These are phyloP conservation scores for Lamellibrachia columna DNA, from an alignment of 2,888 invertebrate species.

Conservation along the genomic window DNA sequence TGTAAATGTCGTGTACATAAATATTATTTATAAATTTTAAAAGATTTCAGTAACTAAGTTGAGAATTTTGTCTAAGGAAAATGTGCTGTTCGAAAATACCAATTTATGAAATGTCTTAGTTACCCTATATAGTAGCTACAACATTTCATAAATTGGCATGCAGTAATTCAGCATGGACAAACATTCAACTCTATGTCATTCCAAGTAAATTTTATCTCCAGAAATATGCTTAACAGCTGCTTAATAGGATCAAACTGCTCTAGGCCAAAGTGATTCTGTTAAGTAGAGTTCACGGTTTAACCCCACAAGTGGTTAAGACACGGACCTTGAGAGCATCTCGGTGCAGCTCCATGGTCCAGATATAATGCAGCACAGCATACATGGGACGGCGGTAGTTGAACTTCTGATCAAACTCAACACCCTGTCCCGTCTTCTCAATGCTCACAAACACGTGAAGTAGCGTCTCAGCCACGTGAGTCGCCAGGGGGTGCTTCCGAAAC, in stretches of 20 bases:
- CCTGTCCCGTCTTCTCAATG: conserved; percentile 96
- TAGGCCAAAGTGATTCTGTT: background rate
- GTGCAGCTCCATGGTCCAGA: conserved; percentile 87
- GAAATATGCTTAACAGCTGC: background rate
- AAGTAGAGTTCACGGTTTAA: background rate
- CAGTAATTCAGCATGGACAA: too few relatives aligned
- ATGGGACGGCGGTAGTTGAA: conserved; percentile 95
- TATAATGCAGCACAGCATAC: conserved; percentile 90
- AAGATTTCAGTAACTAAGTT: too few relatives aligned
- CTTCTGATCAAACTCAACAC: conserved; percentile 95
- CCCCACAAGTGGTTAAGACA: background rate
- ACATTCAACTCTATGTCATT: too few relatives aligned
- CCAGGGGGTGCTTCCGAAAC: conserved; percentile 77
- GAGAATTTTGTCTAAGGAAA: too few relatives aligned
- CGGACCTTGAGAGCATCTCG: conserved; percentile 76
- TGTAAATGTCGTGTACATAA: too few relatives aligned
- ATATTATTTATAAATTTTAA: too few relatives aligned
- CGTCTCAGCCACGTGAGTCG: conserved; percentile 77
- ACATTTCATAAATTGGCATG: too few relatives aligned
- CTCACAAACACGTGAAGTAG: conserved; percentile 93
- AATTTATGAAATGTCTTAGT: too few relatives aligned
- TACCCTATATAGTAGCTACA: too few relatives aligned
- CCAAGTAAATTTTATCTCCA: too few relatives aligned
- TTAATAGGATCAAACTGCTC: background rate
- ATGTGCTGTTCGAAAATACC: too few relatives aligned